Percentiles rank a stretch among this genome's conserved stretches.
Evolutionary conservation across 2,888 invertebrate species (phyloP).

Genomic region (Synanthedon myopaeformis): DNA sequence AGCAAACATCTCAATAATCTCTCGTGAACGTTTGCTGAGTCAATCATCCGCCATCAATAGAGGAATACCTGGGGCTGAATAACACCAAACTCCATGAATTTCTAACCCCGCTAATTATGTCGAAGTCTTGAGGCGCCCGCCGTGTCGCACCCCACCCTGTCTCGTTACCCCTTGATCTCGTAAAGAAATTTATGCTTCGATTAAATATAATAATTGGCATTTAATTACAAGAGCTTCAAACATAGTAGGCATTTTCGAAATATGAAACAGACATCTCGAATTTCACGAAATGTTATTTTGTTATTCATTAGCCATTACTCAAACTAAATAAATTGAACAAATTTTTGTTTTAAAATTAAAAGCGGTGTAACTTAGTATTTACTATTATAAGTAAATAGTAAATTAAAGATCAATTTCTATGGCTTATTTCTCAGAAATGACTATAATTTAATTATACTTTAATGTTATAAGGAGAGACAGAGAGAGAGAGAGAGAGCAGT

Average conservation of each 20-base stretch:
- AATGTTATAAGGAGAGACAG: too few relatives aligned
- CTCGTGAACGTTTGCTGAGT: conserved; percentile 17
- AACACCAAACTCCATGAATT: conserved; percentile 20
- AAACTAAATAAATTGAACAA: too few relatives aligned
- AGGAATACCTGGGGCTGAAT: conserved; percentile 14
- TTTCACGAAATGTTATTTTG: neutral
- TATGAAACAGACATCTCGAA: neutral
- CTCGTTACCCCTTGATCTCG: conserved; percentile 4
- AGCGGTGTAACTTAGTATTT: too few relatives aligned
- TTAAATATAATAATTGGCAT: conserved; percentile 17
- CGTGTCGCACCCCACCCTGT: too few relatives aligned
- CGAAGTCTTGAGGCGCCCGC: conserved; percentile 3
- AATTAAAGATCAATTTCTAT: too few relatives aligned
- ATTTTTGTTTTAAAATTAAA: too few relatives aligned
- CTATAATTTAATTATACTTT: too few relatives aligned
- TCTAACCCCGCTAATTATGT: conserved; percentile 20
- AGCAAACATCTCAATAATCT: conserved; percentile 5
- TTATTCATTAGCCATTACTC: neutral
- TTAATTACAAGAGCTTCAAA: conserved; percentile 10
- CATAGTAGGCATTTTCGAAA: neutral
- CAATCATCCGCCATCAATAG: conserved; percentile 19
- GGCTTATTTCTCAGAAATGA: too few relatives aligned
- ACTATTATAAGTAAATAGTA: too few relatives aligned
- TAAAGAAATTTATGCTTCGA: conserved; percentile 16
- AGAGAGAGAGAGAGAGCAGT: too few relatives aligned